Base-by-base conservation (phyloP, 2,113 vertebrate genomes). In the Deroptyus accipitrinus region DNA sequence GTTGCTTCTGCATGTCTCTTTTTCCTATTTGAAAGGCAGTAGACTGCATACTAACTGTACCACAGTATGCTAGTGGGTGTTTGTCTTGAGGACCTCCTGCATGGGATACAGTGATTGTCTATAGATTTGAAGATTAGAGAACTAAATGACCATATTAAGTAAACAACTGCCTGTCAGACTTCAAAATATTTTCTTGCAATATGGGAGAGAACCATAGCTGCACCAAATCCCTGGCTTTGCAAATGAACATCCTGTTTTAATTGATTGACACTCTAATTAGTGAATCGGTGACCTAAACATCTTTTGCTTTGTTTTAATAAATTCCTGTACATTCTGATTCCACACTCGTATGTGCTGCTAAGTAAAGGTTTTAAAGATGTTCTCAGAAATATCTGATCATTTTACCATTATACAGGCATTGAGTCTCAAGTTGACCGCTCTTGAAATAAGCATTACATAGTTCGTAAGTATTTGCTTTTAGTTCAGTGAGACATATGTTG, bases 201-300 rank as follows among this genome's bases (percentile, higher is more conserved):
- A 88, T 52, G 19, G 10, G 25, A 6, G 61, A 88, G 35, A 93
- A 57, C 27, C 18, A 2, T 77, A 93, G 94, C 69, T 70, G 74
- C 70, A 52, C 27, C 4, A 94, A 67, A 8, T 42, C 48, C 31
- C 84, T 86, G 93, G 87, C 70, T 90, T 92, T 63, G 28, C 62
- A 85, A 91, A 68, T 0, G 0, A 95, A 61, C 66, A 96, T 54
- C 66, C 80, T 79, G 33, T 41, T 88, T 82, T 51, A 92, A 93
- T 97, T 70, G 89, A 69, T 76, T 4, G 5, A 69, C 69, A 62
- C 35, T 35, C 33, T 55, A 96, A 93, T 90, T 52, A 94, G 37
- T 37, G 92, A 76, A 89, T 37, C 70, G 61, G 19, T 64, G 70
- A 76, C 75, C 52, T 52, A 27, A 92, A 90, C 37, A 46, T 49